phyloP scores from a whole-genome alignment of 2,797 vertebrate genomes.

The Sebastes kiyomatsui region DNA sequence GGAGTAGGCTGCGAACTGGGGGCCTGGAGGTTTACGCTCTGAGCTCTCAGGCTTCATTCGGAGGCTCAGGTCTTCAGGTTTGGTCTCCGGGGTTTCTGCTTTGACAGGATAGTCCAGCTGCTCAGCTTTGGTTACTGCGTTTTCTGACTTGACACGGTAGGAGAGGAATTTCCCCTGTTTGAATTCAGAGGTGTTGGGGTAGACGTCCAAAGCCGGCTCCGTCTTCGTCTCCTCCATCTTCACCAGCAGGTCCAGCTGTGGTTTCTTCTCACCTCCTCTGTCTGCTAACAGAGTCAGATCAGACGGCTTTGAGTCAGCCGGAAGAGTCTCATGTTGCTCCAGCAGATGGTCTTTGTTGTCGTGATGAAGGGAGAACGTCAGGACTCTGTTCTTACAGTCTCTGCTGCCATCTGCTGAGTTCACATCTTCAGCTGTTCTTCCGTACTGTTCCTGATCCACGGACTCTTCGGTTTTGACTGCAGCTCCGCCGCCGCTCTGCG shows the following conservation, averaged over 20 bases:
- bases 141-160: conserved; percentile 46
- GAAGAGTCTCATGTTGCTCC: neutral
- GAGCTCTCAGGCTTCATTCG: conserved; percentile 55
- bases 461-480: conserved; percentile 56
- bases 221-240: conserved; percentile 63
- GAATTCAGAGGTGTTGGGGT: conserved; percentile 48
- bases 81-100: conserved; percentile 61
- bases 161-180: conserved; percentile 44
- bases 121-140: conserved; percentile 57
- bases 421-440: conserved; percentile 4
- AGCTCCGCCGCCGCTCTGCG: neutral
- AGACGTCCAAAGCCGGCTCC: conserved; percentile 25
- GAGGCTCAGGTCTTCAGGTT: conserved; percentile 67
- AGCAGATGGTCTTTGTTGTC: conserved; percentile 40
- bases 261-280: conserved; percentile 28
- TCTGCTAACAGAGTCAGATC: conserved; percentile 19
- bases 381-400: conserved; percentile 10
- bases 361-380: conserved; percentile 24
- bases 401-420: neutral
- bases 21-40: conserved; percentile 33
- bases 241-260: conserved; percentile 43
- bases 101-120: conserved; percentile 70
- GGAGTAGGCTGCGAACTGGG: conserved; percentile 44
- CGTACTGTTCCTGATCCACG: conserved; percentile 31
- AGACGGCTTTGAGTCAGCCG: conserved; percentile 18